Conservation (phyloP, 2,113 vertebrate genomes). For the Carettochelys insculpta region DNA sequence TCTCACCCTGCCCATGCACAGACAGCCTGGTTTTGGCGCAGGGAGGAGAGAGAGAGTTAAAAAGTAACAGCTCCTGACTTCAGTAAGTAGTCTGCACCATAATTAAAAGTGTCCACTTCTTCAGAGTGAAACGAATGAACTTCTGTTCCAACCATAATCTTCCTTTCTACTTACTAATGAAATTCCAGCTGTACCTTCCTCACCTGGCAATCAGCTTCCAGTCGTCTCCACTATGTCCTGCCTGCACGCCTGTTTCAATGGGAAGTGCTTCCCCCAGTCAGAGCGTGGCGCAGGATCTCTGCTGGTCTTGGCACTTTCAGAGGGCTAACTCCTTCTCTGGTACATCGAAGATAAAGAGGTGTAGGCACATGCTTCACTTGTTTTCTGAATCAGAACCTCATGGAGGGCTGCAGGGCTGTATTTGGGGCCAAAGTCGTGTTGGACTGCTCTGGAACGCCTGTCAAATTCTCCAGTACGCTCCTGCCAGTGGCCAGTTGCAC, state of each 20-base stretch:
- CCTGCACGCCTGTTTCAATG: background rate
- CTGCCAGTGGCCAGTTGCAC: background rate
- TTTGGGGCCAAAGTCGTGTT: constrained; percentile 9
- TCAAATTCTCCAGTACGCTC: background rate
- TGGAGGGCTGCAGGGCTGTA: background rate
- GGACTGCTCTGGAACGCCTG: background rate
- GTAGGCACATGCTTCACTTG: background rate
- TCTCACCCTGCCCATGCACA: no score
- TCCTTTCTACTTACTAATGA: background rate
- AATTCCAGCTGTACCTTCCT: no score
- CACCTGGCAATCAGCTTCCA: no score
- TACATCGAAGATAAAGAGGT: background rate
- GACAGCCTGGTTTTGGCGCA: no score
- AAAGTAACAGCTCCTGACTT: background rate
- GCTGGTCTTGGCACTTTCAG: background rate
- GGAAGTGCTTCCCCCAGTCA: background rate
- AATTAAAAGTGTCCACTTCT: background rate
- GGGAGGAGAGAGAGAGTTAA: background rate
- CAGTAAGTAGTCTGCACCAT: background rate
- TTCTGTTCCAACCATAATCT: background rate
- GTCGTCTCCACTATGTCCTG: background rate
- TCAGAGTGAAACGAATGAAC: background rate
- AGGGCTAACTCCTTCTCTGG: background rate
- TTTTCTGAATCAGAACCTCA: background rate
- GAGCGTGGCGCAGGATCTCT: background rate